Evolutionary conservation across 1,140 invertebrate species (phyloP).

Genomic region (Caenorhabditis briggsae): DNA sequence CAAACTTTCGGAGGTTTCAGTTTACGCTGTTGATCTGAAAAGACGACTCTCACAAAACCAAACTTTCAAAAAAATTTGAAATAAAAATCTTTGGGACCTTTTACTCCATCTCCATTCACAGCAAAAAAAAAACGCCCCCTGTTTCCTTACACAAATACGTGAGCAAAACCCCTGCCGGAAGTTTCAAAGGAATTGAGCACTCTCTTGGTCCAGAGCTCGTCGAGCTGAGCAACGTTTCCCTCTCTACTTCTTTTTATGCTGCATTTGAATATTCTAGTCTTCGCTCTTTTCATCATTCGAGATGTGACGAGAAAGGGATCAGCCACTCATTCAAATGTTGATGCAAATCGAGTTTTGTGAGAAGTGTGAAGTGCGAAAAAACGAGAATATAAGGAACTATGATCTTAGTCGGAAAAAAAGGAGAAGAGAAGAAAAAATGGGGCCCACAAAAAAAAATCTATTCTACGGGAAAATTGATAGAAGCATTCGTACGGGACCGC

Average conservation of each 20-base stretch:
- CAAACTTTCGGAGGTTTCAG: too few relatives aligned
- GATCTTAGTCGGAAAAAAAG: not conserved
- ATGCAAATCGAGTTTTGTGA: slow-evolving; percentile 25
- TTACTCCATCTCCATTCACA: not conserved
- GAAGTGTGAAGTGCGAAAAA: not conserved
- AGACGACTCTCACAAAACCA: too few relatives aligned
- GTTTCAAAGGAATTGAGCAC: slow-evolving; percentile 11
- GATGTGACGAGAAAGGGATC: slow-evolving; percentile 7
- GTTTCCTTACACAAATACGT: not conserved
- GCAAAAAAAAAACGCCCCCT: not conserved
- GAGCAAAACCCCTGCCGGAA: slow-evolving; percentile 5
- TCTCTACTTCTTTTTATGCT: slow-evolving; percentile 3
- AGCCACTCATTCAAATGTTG: slow-evolving; percentile 36
- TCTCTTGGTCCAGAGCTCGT: slow-evolving; percentile 5
- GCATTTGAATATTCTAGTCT: slow-evolving; percentile 51
- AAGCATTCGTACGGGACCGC: not conserved
- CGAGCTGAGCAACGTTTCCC: too few relatives aligned
- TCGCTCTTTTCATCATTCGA: not conserved
- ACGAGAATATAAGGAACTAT: slow-evolving; percentile 1
- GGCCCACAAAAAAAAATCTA: not conserved
- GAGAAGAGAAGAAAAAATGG: not conserved
- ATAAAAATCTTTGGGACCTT: too few relatives aligned
- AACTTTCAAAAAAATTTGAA: too few relatives aligned
- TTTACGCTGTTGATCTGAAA: too few relatives aligned
- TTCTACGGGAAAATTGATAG: not conserved